Percentiles rank a stretch among this genome's conserved stretches.
Conservation (phyloP, 2,888 invertebrate species). For the Molorchus minor region DNA sequence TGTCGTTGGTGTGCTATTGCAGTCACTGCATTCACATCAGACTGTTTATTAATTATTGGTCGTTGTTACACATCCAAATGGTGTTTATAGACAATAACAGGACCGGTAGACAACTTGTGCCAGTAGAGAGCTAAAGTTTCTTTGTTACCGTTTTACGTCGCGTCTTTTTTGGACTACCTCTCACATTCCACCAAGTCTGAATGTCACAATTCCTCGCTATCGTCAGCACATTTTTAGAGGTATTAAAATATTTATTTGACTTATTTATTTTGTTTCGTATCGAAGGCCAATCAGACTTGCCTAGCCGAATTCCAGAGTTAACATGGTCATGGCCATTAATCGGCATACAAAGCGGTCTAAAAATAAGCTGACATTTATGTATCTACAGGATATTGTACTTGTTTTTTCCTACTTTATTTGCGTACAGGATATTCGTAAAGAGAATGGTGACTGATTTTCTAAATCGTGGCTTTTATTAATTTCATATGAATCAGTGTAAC, state of each 20-base stretch:
- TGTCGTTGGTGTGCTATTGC: too few species aligned
- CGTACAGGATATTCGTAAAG: slow-evolving; percentile 2
- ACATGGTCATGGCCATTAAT: slow-evolving; percentile 8
- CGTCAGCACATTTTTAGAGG: background rate
- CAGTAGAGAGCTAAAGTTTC: too few species aligned
- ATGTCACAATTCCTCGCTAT: background rate
- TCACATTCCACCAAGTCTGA: slow-evolving; percentile 2
- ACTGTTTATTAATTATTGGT: too few species aligned
- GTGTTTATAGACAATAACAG: too few species aligned
- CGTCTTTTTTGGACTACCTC: too few species aligned
- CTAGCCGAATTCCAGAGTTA: slow-evolving; percentile 16
- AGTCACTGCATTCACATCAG: too few species aligned
- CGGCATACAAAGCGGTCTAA: slow-evolving; percentile 1
- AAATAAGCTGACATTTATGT: slow-evolving; percentile 10
- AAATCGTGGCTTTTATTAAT: too few species aligned
- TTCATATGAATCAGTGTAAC: too few species aligned
- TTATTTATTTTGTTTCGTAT: slow-evolving; percentile 2
- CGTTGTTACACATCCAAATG: too few species aligned
- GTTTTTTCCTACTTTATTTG: background rate
- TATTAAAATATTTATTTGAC: slow-evolving; percentile 6
- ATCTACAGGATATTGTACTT: slow-evolving; percentile 3
- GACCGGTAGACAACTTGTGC: too few species aligned
- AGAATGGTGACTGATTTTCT: background rate
- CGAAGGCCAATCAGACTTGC: slow-evolving; percentile 8
- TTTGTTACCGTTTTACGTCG: too few species aligned